Evolutionary conservation across 2,797 vertebrate genomes (phyloP), one percentile per base, ranked within the genome.

Genomic region (Syndactyla subalaris): DNA sequence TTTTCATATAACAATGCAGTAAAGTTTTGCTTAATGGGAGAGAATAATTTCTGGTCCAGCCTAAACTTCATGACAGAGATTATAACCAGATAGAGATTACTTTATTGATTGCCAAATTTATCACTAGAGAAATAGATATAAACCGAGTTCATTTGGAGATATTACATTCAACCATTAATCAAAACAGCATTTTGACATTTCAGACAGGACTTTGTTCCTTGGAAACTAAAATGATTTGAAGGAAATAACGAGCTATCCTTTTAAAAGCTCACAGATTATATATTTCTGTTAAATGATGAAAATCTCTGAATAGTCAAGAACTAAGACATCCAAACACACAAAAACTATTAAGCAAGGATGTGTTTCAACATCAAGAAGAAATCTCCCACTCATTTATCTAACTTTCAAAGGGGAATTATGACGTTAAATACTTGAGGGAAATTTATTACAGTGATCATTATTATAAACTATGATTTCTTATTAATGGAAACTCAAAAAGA

Each of bases 21-120:
- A 29, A 73, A 93, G 49, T 85, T 96, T 87, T 93, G 63, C 30
- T 79, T 62, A 73, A 72, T 26, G 24, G 58, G 29, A 58, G 38
- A 91, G 29, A 92, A 48, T 76, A 89, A 95, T 70, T 94, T 95
- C 76, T 95, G 62, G 58, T 82, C 94, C 59, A 92, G 49, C 30
- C 24, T 22, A 83, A 71, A 65, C 57, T 93, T 93, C 66, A 57
- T 72, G 77, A 93, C 51, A 54, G 46, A 91, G 70, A 84, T 63
- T 74, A 88, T 77, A 43, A 95, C 22, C 20, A 91, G 89, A 90
- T 16, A 63, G 46, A 14, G 63, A 89, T 80, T 92, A 73, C 36
- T 91, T 95, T 88, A 92, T 16, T 79, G 29, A 81, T 32, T 79
- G 70, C 15, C 34, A 79, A 65, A 75, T 92, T 85, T 75, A 91